Evolutionary conservation across 2,797 vertebrate species (phyloP).

Genomic region (Lacerta agilis): DNA sequence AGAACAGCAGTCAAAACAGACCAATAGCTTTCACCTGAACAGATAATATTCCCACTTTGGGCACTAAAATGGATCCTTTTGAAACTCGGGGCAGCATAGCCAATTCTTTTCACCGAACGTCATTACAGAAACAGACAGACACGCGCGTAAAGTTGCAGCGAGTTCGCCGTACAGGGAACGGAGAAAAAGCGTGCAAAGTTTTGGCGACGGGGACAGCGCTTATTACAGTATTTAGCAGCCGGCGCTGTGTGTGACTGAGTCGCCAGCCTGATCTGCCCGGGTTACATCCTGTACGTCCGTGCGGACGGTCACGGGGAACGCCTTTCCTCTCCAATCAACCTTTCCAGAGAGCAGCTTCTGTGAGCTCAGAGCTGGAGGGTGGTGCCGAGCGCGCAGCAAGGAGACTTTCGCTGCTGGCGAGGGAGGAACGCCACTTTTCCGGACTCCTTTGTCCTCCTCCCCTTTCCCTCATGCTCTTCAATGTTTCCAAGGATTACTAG

Average conservation of each 20-base stretch:
- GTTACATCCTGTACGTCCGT: slow-evolving; percentile 66
- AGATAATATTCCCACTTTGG: not conserved
- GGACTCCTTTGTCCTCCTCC: not conserved
- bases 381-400: slow-evolving; percentile 47
- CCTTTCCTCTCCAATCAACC: slow-evolving; percentile 60
- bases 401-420: slow-evolving; percentile 16
- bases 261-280: slow-evolving; percentile 51
- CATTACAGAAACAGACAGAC: too few relatives aligned
- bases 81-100: not conserved
- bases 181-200: not conserved
- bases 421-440: too few relatives aligned
- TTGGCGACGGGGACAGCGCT: slow-evolving; percentile 9
- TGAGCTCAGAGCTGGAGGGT: slow-evolving; percentile 45
- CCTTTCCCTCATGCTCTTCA: not conserved
- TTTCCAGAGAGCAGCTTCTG: slow-evolving; percentile 26
- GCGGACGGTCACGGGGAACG: slow-evolving; percentile 45
- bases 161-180: not conserved
- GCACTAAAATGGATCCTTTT: not conserved
- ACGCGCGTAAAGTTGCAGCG: too few relatives aligned
- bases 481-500: not conserved
- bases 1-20: not conserved
- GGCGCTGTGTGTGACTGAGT: slow-evolving; percentile 53
- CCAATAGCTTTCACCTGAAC: too few relatives aligned
- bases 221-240: not conserved
- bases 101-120: not conserved